Conservation (phyloP, 2,888 invertebrate species). For the Meiosimyza platycephala region DNA sequence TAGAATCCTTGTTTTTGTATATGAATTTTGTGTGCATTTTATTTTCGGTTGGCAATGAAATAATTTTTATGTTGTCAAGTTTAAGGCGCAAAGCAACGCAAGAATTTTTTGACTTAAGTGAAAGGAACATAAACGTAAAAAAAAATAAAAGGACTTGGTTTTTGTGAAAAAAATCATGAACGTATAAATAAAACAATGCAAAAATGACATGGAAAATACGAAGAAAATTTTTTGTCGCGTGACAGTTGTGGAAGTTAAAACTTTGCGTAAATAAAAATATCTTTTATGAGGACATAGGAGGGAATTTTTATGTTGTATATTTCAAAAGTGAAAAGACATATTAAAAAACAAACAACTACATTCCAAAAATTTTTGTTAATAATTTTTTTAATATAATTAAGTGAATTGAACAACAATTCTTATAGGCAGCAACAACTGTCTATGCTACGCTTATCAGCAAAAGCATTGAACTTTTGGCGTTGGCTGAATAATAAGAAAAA, state of each 20-base stretch:
- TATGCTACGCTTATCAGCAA: conserved; percentile 42
- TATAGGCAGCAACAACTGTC: conserved; percentile 11
- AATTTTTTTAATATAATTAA: conserved; percentile 10
- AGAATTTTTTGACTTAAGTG: conserved; percentile 7
- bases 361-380: conserved; percentile 15
- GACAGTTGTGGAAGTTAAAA: conserved; percentile 38
- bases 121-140: conserved; percentile 4
- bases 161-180: neutral
- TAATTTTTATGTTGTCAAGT: conserved; percentile 1
- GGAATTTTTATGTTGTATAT: too few species aligned
- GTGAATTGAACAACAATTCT: neutral
- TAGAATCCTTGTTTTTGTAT: conserved; percentile 45
- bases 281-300: too few species aligned
- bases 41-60: neutral
- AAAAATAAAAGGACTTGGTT: neutral
- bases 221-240: conserved; percentile 52
- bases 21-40: conserved; percentile 15
- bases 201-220: conserved; percentile 62
- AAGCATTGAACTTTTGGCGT: conserved; percentile 49
- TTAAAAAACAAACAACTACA: neutral
- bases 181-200: neutral
- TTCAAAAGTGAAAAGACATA: neutral
- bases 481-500: conserved; percentile 9
- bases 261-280: too few species aligned
- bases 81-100: conserved; percentile 6